These are phyloP conservation scores for Zaprionus africanus DNA, from an alignment of 1,140 invertebrate species.

Conservation along the genomic window DNA sequence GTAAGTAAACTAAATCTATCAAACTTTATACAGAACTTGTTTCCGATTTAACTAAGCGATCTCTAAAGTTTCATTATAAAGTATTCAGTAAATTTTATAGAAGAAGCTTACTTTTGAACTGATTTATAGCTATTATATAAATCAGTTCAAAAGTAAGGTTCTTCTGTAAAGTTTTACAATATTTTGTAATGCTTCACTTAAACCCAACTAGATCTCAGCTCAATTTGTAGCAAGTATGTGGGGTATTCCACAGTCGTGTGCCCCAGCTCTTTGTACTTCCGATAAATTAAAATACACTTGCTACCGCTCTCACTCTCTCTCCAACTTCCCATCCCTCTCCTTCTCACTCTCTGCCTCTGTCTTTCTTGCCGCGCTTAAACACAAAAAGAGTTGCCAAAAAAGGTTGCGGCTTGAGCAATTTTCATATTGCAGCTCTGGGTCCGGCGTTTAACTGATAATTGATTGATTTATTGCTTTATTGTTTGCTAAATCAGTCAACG, in stretches of 20 bases:
- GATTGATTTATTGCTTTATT: slow-evolving; percentile 83
- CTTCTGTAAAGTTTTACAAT: too few relatives aligned
- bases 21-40: too few relatives aligned
- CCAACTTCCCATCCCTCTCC: not conserved
- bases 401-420: slow-evolving; percentile 34
- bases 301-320: slow-evolving; percentile 6
- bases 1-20: too few relatives aligned
- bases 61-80: too few relatives aligned
- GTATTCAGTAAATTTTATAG: too few relatives aligned
- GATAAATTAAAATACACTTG: slow-evolving; percentile 42
- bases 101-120: too few relatives aligned
- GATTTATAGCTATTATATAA: too few relatives aligned
- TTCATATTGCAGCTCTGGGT: slow-evolving; percentile 47
- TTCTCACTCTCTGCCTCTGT: not conserved
- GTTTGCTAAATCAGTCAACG: slow-evolving; percentile 78
- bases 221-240: not conserved
- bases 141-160: too few relatives aligned
- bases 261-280: not conserved
- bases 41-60: too few relatives aligned
- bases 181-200: too few relatives aligned
- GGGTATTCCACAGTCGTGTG: not conserved
- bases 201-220: too few relatives aligned
- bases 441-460: slow-evolving; percentile 70
- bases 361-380: not conserved
- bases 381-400: slow-evolving; percentile 32